Evolutionary conservation across 2,888 invertebrate genomes (phyloP).

Genomic region (Xanthostigma xanthostigma): DNA sequence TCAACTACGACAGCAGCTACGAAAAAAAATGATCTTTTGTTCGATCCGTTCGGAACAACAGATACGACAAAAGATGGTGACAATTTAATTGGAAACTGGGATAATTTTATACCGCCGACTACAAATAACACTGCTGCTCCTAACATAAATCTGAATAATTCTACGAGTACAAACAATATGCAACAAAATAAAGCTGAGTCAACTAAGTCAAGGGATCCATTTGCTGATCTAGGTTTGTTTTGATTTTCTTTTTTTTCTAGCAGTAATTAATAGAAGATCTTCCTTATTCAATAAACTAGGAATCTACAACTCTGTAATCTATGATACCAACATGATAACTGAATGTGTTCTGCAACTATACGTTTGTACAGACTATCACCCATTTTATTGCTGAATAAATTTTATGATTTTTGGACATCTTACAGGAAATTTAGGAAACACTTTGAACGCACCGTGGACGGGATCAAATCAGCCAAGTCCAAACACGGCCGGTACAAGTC

Average conservation of each 20-base stretch:
- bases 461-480: conserved; percentile 22
- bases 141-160: conserved; percentile 8
- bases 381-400: too few relatives aligned
- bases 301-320: too few relatives aligned
- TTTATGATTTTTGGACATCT: not conserved
- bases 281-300: too few relatives aligned
- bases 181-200: conserved; percentile 34
- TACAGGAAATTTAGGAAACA: conserved; percentile 24
- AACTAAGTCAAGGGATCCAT: conserved; percentile 46
- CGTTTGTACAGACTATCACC: too few relatives aligned
- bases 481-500: conserved; percentile 23
- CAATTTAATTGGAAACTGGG: conserved; percentile 24
- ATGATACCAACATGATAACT: too few relatives aligned
- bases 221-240: conserved; percentile 48
- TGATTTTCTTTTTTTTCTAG: too few relatives aligned
- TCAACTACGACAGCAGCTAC: not conserved
- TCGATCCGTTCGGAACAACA: conserved; percentile 51
- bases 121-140: not conserved
- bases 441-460: conserved; percentile 27
- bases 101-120: not conserved
- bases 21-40: conserved; percentile 26
- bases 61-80: conserved; percentile 24
- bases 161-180: conserved; percentile 20
- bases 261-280: too few relatives aligned
- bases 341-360: too few relatives aligned